phyloP scores from a whole-genome alignment of 1,140 invertebrate genomes.

The Druon quercuslanigerum region DNA sequence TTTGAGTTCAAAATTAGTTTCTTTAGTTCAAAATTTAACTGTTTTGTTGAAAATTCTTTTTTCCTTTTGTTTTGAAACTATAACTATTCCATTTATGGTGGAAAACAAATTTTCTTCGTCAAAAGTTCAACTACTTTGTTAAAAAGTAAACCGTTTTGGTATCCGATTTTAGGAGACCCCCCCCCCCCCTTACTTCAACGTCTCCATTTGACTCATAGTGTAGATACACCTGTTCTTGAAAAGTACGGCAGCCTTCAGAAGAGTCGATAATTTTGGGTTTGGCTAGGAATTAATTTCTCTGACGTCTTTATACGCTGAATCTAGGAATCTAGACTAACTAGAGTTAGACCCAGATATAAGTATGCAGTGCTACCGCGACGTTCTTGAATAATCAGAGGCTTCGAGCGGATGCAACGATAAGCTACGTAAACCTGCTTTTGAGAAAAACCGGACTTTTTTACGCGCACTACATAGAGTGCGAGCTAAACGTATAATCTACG shows the following conservation, averaged over 20 bases:
- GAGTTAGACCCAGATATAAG: slow-evolving; percentile 27
- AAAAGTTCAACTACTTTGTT: too few relatives aligned
- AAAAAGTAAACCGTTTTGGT: too few relatives aligned
- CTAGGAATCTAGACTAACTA: not conserved
- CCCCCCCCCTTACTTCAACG: too few relatives aligned
- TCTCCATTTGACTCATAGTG: too few relatives aligned
- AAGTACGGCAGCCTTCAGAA: too few relatives aligned
- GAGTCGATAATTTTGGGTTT: not conserved
- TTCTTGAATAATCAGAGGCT: slow-evolving; percentile 50
- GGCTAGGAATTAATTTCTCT: not conserved
- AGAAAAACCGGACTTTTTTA: slow-evolving; percentile 43
- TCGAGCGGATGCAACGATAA: slow-evolving; percentile 51
- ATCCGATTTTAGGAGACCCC: too few relatives aligned
- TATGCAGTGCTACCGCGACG: slow-evolving; percentile 41
- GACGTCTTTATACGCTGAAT: not conserved
- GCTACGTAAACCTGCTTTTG: slow-evolving; percentile 54
- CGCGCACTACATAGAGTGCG: slow-evolving; percentile 16
- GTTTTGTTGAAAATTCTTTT: too few relatives aligned
- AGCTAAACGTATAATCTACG: slow-evolving; percentile 41
- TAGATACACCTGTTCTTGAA: too few relatives aligned
- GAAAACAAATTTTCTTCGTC: too few relatives aligned
- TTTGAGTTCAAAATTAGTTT: not conserved
- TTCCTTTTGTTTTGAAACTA: too few relatives aligned
- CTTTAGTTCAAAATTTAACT: too few relatives aligned
- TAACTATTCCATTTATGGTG: too few relatives aligned